Evolutionary conservation across 1,140 invertebrate genomes (phyloP), one percentile per base, ranked within the genome.

Genomic region (Pectinophora gossypiella): DNA sequence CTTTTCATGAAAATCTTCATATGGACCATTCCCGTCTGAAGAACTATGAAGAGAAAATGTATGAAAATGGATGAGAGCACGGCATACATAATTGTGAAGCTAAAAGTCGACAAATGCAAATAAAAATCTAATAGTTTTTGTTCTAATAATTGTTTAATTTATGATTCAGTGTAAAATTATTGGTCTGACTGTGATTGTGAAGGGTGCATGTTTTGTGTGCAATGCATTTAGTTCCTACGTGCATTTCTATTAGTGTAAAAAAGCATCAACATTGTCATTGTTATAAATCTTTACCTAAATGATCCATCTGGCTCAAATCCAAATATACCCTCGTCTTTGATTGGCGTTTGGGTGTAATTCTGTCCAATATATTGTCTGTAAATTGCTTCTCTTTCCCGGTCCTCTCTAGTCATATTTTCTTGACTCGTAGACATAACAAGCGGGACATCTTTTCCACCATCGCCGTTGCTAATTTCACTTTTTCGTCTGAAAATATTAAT

Each of bases 1-100:
- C 76, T 94, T 94, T 87, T 95, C 93, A 81, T 95, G 93, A 72
- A 95, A 94, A 78, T 94, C 92, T 89, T 93, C 90, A 65, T 91
- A 85, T 74, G 78, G 84, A 72, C 72, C 78, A 83, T 87, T 87
- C 43, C 84, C 80, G 68, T 87, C 84, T 70, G 84, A 87, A 84
- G 84, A 87, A 85, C 84, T 87, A 87, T 72, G 70, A 81, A 87
- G 84, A 85, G 68, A 84, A 75, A 76, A 69, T 80, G 72, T 61
- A 71, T 77, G 70, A 73, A 69, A 68, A 75, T 79, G 71, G 64
- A 68, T 72, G 68, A 64, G 69, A 67, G 66, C 64, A 66, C 47
- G 67, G 72, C 74, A 69, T 68, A 54, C 42, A 55, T 61, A 65
- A 56, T 23, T 43, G 5, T n/a, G 35, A 42, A 52, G 38, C 16